Percentiles rank a stretch among this genome's conserved stretches.
Evolutionary conservation across 2,888 invertebrate species (phyloP).

Genomic region (Lordiphosa fenestrarum): DNA sequence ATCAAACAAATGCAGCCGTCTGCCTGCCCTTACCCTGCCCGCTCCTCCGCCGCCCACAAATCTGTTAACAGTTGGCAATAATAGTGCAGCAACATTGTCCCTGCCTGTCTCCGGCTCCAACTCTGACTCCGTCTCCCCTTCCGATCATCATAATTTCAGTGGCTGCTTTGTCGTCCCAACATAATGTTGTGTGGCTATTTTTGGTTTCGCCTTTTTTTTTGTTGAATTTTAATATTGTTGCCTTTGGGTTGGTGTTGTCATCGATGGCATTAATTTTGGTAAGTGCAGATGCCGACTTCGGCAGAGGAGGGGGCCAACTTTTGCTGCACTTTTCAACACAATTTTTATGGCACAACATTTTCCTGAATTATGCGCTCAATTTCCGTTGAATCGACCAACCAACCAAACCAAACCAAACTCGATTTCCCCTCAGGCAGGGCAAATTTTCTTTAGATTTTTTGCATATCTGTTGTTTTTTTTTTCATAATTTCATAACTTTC

Average conservation of each 20-base stretch:
- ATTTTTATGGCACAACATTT: constrained; percentile 71
- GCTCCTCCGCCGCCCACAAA: constrained; percentile 64
- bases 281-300: constrained; percentile 26
- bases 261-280: constrained; percentile 71
- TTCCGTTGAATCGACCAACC: constrained; percentile 77
- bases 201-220: constrained; percentile 20
- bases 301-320: constrained; percentile 8
- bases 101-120: constrained; percentile 7
- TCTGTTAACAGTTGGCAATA: constrained; percentile 80
- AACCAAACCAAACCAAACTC: no score
- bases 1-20: constrained; percentile 52
- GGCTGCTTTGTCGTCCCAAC: constrained; percentile 52
- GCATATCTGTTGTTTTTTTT: constrained; percentile 12
- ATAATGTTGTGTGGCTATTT: constrained; percentile 39
- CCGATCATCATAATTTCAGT: constrained; percentile 64
- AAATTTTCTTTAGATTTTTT: constrained; percentile 1
- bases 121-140: no score
- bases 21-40: neutral
- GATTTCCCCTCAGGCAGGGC: neutral
- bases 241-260: constrained; percentile 59
- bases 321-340: constrained; percentile 57
- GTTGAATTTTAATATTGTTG: constrained; percentile 1
- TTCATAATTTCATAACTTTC: constrained; percentile 50
- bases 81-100: constrained; percentile 64
- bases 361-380: constrained; percentile 76